Evolutionary conservation across 2,113 vertebrate species (phyloP).

Genomic region (Patagioenas fasciata): DNA sequence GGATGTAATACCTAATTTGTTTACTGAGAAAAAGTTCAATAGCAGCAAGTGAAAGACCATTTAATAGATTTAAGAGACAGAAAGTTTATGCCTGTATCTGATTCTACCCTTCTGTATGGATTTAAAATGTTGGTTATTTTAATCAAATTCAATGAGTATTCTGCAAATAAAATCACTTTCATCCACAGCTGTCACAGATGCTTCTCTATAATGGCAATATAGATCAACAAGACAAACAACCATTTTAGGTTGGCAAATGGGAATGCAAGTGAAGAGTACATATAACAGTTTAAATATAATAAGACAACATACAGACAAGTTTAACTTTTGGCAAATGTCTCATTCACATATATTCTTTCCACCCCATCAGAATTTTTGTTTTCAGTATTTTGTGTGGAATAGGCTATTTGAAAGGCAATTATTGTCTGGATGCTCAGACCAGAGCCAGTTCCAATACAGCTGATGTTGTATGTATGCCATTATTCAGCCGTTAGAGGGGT

Average conservation of each 20-base stretch:
- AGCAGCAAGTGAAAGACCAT: background rate
- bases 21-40: background rate
- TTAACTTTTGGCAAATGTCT: background rate
- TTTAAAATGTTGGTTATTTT: background rate
- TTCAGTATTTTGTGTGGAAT: background rate
- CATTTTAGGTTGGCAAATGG: background rate
- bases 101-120: background rate
- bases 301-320: background rate
- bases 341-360: background rate
- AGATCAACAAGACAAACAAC: background rate
- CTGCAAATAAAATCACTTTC: background rate
- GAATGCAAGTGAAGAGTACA: background rate
- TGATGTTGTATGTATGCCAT: background rate
- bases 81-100: background rate
- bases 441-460: background rate
- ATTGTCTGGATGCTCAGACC: background rate
- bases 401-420: background rate
- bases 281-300: background rate
- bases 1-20: background rate
- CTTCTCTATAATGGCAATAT: background rate
- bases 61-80: background rate
- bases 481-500: background rate
- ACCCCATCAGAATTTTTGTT: background rate
- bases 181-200: background rate
- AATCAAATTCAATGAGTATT: background rate